These are phyloP conservation scores for Apteryx mantelli DNA, from an alignment of 2,113 vertebrate species.

Conservation along the genomic window DNA sequence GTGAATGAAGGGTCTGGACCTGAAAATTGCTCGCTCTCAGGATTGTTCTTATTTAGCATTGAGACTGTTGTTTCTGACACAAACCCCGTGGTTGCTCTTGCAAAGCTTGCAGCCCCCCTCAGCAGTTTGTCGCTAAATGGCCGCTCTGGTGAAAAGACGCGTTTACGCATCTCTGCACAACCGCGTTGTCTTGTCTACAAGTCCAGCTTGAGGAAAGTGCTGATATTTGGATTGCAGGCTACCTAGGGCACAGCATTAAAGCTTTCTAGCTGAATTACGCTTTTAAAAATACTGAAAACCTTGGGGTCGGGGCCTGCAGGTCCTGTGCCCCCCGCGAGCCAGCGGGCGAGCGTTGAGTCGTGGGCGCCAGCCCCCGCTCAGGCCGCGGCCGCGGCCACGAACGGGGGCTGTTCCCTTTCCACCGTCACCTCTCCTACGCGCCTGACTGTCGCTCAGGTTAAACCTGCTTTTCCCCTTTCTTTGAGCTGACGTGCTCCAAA, in stretches of 20 bases:
- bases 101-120: background rate
- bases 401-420: background rate
- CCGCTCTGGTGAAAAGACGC: background rate
- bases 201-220: background rate
- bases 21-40: background rate
- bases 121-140: background rate
- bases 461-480: background rate
- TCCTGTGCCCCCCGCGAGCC: background rate
- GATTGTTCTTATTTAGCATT: background rate
- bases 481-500: background rate
- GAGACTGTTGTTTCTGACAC: background rate
- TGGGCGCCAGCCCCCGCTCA: background rate
- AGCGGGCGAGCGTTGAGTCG: background rate
- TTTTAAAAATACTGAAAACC: background rate
- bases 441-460: background rate
- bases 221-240: background rate
- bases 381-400: background rate
- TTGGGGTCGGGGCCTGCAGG: background rate
- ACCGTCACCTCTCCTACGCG: fast-evolving
- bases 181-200: background rate
- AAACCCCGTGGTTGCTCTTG: background rate
- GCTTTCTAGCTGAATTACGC: background rate
- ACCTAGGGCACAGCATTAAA: background rate
- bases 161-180: background rate
- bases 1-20: background rate